Conservation (phyloP, 1,140 invertebrate species). For the Grapholita molesta region DNA sequence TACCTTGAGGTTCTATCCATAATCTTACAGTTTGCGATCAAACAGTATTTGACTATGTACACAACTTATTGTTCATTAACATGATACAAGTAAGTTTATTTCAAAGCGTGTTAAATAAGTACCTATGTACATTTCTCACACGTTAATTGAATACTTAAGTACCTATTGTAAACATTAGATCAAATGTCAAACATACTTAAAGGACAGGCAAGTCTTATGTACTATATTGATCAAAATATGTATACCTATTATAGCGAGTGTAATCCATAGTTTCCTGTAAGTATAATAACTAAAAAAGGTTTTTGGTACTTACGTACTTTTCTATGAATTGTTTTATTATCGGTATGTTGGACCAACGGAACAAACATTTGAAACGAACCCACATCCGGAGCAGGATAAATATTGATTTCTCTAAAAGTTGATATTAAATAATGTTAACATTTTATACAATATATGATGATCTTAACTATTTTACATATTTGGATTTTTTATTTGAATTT, state of each 20-base stretch:
- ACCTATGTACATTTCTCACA: neutral
- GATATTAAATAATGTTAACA: neutral
- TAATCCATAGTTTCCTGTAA: too few species aligned
- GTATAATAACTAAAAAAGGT: too few species aligned
- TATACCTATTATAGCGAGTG: too few species aligned
- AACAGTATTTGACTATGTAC: neutral
- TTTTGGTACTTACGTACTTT: too few species aligned
- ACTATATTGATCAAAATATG: too few species aligned
- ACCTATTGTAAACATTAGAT: neutral
- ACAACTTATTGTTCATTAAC: neutral
- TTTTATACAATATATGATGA: neutral
- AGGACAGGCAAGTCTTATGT: neutral
- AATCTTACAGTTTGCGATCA: neutral
- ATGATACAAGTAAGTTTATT: neutral
- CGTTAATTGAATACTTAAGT: neutral
- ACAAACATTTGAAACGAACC: neutral
- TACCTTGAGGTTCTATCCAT: neutral
- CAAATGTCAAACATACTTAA: neutral
- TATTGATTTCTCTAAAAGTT: neutral
- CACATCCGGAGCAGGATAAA: neutral
- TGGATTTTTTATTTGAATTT: too few species aligned
- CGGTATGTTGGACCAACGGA: neutral
- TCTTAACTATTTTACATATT: too few species aligned
- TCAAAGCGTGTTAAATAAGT: neutral
- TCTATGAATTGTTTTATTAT: too few species aligned